Base-by-base conservation (phyloP, 1,140 invertebrate genomes). In the Polypedilum pembai region DNA sequence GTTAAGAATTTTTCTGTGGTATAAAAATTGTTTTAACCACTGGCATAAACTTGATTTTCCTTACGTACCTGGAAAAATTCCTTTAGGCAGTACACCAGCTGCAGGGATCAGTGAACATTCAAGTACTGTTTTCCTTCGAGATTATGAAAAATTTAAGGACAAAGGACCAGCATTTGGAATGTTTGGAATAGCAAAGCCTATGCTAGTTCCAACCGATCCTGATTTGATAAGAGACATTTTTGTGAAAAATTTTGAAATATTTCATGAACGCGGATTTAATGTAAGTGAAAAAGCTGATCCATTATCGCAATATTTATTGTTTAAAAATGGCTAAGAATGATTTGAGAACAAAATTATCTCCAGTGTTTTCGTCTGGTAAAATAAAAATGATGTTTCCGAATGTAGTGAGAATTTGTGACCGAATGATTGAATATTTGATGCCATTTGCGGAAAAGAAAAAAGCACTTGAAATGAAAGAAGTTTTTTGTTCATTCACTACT, bases 301-400 rank as follows among this genome's bases (percentile, higher is more conserved):
- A 0, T 76, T 87, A 1, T 84, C 84, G 0, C 84, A 81, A 0
- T 83, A 87, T 77, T 77, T 88, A 0, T 80, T 80, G 1, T 83
- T 83, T 73, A 83, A 83, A 81, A 82, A 82, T 65, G 85, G 83
- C 4, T 65, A 81, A 8, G 82, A 84, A 76, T 85, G 84, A 81
- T 7, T 81, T 85, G 79, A 76, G 81, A 72, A 78, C 81, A 7
- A 82, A 83, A 73, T 77, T 85, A 0, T 81, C 82, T 8, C 84
- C 83, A 4, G 82, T 83, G 3, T 85, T 85, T 77, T 84, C 83
- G 0, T 82, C 83, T 7, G 83, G 81, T 21, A 84, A 84, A 77
- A 84, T 85, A 80, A 85, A 85, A 76, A 82, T 82, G 33, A 85
- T 85, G 84, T 84, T 84, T 75, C 80, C 82, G 63, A 77, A 83